phyloP scores from a whole-genome alignment of 1,140 invertebrate species.

The Cydia pomonella region DNA sequence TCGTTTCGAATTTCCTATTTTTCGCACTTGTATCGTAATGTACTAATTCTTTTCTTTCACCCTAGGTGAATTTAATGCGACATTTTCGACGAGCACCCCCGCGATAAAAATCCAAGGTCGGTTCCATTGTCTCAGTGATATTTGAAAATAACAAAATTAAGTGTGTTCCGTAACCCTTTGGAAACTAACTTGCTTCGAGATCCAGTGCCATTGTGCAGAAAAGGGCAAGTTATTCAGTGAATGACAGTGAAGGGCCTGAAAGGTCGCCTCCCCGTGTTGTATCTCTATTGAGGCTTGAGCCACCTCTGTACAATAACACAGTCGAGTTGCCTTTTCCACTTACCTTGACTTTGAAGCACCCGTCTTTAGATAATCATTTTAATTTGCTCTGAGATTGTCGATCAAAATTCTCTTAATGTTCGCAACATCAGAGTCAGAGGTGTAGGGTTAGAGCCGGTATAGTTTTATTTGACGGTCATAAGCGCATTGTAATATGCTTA shows the following conservation, averaged over 20 bases:
- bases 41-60: no score
- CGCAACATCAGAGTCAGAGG: no score
- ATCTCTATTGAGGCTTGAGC: constrained; percentile 54
- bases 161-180: constrained; percentile 3
- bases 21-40: no score
- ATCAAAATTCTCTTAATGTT: neutral
- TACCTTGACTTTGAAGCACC: constrained; percentile 1
- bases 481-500: no score
- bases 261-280: constrained; percentile 56
- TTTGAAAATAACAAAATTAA: constrained; percentile 24
- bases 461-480: no score
- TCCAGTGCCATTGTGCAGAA: constrained; percentile 48
- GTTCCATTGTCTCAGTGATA: constrained; percentile 22
- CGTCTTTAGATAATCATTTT: constrained; percentile 23
- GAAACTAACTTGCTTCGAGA: constrained; percentile 36
- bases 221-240: constrained; percentile 58
- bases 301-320: constrained; percentile 57
- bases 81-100: neutral
- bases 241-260: constrained; percentile 54
- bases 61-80: neutral
- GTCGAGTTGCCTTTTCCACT: constrained; percentile 32
- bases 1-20: no score
- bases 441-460: no score
- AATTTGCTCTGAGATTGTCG: constrained; percentile 9
- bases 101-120: neutral